phyloP scores from a whole-genome alignment of 2,797 vertebrate species.

The Spheniscus humboldti region DNA sequence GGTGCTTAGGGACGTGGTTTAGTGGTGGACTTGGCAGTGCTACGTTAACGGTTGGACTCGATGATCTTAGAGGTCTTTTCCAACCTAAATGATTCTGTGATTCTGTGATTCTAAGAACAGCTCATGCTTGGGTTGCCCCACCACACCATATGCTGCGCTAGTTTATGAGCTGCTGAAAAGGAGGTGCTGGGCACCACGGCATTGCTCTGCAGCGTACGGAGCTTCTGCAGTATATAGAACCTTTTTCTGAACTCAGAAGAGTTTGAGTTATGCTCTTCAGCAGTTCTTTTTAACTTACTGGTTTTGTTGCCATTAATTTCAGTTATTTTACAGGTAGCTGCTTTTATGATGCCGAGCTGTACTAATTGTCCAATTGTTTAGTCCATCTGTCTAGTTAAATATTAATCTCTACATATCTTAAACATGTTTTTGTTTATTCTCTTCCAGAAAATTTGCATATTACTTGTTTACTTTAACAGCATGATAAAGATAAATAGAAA shows the following conservation, averaged over 20 bases:
- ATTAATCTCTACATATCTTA: background rate
- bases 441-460: background rate
- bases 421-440: background rate
- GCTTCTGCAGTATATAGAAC: background rate
- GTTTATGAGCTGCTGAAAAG: background rate
- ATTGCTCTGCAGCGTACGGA: background rate
- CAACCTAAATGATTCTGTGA: too few species aligned
- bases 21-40: too few species aligned
- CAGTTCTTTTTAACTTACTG: background rate
- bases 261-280: background rate
- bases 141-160: background rate
- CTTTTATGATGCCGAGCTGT: background rate
- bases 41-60: too few species aligned
- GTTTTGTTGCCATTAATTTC: background rate
- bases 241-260: background rate
- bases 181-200: background rate
- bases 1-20: too few species aligned
- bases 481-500: background rate
- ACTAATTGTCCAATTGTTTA: background rate
- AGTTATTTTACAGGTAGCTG: background rate
- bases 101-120: background rate
- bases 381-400: background rate
- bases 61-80: too few species aligned
- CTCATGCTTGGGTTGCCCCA: background rate
- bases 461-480: background rate